Percentiles rank a stretch among this genome's conserved stretches.
These are phyloP conservation scores for Caranx ignobilis DNA, from an alignment of 2,113 vertebrate species.

Conservation along the genomic window DNA sequence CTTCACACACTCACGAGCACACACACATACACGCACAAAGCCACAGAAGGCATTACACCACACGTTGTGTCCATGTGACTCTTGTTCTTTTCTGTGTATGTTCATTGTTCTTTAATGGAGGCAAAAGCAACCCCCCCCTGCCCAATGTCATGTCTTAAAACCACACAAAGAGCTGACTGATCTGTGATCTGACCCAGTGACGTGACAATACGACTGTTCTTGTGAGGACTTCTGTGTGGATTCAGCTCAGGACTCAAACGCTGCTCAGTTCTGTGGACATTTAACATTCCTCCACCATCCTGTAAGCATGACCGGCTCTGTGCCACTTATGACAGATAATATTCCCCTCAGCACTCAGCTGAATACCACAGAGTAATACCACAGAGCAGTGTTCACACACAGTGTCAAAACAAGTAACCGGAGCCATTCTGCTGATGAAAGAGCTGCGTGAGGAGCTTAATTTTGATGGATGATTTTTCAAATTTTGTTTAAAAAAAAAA, in stretches of 20 bases:
- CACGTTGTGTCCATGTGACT: constrained; percentile 28
- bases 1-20: constrained; percentile 18
- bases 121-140: background rate
- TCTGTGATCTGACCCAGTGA: constrained; percentile 11
- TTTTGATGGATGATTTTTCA: background rate
- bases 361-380: constrained; percentile 18
- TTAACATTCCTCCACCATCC: constrained; percentile 27
- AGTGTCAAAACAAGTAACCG: background rate
- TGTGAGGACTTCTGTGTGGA: background rate
- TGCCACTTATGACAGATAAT: constrained; percentile 27
- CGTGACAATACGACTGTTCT: constrained; percentile 55
- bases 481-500: background rate
- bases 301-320: constrained; percentile 28
- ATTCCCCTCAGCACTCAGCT: constrained; percentile 23
- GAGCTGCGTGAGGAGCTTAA: background rate
- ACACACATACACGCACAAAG: constrained; percentile 21
- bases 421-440: background rate
- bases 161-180: constrained; percentile 43
- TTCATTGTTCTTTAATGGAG: constrained; percentile 39
- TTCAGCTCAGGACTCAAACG: constrained; percentile 4
- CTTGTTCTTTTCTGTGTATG: background rate
- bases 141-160: constrained; percentile 22
- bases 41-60: constrained; percentile 4
- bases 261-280: constrained; percentile 29
- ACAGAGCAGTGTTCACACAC: background rate